Evolutionary conservation across 2,113 vertebrate genomes (phyloP), one percentile per base, ranked within the genome.

Genomic region (Physeter macrocephalus): DNA sequence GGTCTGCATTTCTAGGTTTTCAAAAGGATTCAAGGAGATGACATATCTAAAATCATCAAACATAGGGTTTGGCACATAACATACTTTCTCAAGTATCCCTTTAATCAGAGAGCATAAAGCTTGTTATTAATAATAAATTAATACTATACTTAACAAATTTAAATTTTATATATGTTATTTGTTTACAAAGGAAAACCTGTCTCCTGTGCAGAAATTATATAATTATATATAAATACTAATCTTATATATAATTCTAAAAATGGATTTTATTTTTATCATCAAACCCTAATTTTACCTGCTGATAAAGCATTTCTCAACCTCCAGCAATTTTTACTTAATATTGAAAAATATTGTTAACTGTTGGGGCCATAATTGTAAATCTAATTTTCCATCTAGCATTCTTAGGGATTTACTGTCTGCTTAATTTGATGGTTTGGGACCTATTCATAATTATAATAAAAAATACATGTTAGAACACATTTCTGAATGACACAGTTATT

Each of bases 221-320:
- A 80, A 77, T 77, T 36, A 52, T 20, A 46, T 6, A 49, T 29
- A 77, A n/a, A 4, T 52, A 8, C 54, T 49, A 77, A 52, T 34
- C 74, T 31, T 29, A 11, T 2, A 62, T 0, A 75, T 1, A 77
- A 84, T 18, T 54, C 6, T 31, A 93, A 93, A 90, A 96, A 34
- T 43, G 77, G 8, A n/a, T 46, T 96, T 95, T 95, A 57, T 97
- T 98, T 96, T 93, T 97, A 62, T 59, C 78, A 72, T 15, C 78
- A 91, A 67, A 77, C 14, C 95, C 66, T 96, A 93, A 91, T 96
- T 98, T 98, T 59, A 75, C 29, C 82, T 88, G 59, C 41, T 94
- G 84, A 96, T 95, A 96, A 90, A 95, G 23, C 41, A 88, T 95
- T 97, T 96, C 25, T 93, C 4, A 39, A 85, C 5, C 64, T 85